Percentiles rank a stretch among this genome's conserved stretches.
These are phyloP conservation scores for Drosophila atroscutellata DNA, from an alignment of 2,888 invertebrate genomes.

Conservation along the genomic window DNA sequence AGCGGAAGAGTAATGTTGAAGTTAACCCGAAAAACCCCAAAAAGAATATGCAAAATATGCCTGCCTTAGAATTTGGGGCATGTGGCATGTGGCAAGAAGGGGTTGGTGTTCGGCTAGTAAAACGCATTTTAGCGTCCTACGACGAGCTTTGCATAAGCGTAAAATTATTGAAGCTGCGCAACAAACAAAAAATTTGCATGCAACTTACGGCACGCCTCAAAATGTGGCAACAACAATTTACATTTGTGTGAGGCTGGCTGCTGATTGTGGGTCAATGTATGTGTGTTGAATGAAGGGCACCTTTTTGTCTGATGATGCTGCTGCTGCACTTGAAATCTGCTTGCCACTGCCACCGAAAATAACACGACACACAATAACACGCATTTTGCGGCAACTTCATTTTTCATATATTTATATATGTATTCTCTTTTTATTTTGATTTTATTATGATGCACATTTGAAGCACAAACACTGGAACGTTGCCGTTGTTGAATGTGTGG, in stretches of 20 bases:
- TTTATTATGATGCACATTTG: constrained; percentile 3
- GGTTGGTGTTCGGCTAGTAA: background rate
- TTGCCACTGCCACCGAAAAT: constrained; percentile 22
- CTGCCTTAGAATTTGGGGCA: background rate
- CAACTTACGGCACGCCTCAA: constrained; percentile 29
- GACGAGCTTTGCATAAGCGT: constrained; percentile 49
- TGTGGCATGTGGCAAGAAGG: background rate
- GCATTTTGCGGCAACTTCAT: constrained; percentile 8
- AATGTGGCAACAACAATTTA: constrained; percentile 34
- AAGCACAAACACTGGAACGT: constrained; percentile 28
- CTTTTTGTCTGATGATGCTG: constrained; percentile 43
- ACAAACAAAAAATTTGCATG: constrained; percentile 48
- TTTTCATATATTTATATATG: background rate
- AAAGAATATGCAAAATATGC: constrained; percentile 55
- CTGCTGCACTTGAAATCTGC: constrained; percentile 24
- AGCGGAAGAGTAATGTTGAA: constrained; percentile 18
- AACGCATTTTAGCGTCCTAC: constrained; percentile 13
- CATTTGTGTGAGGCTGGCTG: constrained; percentile 10
- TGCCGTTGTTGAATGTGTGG: constrained; percentile 24
- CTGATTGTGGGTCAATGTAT: constrained; percentile 47
- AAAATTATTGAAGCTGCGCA: constrained; percentile 42
- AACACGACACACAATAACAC: too few species aligned
- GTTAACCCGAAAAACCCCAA: background rate
- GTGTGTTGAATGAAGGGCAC: constrained; percentile 32
- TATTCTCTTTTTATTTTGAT: constrained; percentile 26